Conservation (phyloP, 2,113 vertebrate species). For the Columba janthina region DNA sequence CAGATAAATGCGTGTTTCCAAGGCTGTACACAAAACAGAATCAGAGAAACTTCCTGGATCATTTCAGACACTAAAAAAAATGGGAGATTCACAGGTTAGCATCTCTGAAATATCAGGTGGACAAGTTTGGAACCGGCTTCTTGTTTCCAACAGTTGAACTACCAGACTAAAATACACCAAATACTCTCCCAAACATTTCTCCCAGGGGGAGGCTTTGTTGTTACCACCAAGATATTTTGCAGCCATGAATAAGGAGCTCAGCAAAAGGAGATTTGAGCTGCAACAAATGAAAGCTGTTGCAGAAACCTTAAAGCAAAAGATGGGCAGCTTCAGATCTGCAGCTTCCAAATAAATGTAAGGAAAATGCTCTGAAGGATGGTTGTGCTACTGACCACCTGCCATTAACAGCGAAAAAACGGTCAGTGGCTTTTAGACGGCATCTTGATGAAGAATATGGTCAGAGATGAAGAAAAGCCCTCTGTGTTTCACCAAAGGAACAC, state of each 20-base stretch:
- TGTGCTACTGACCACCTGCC: background rate
- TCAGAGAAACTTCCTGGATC: background rate
- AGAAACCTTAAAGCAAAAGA: background rate
- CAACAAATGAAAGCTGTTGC: background rate
- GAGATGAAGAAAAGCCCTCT: background rate
- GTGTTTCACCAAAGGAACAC: background rate
- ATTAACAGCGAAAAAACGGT: background rate
- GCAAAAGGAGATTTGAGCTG: background rate
- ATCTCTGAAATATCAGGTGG: background rate
- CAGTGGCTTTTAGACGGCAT: background rate
- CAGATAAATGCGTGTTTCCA: background rate
- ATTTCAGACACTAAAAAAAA: background rate
- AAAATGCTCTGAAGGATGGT: too few species aligned
- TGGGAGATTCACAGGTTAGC: background rate
- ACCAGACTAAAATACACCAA: background rate
- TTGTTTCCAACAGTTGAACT: background rate
- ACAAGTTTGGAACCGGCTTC: background rate
- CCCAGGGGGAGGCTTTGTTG: background rate
- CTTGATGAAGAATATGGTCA: background rate
- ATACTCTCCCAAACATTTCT: background rate
- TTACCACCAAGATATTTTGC: rapidly evolving
- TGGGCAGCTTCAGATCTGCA: background rate
- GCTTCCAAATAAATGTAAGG: background rate
- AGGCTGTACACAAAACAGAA: background rate
- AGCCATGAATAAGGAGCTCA: background rate